Base-by-base conservation (phyloP, 2,888 invertebrate genomes). In the Coenonympha arcania region DNA sequence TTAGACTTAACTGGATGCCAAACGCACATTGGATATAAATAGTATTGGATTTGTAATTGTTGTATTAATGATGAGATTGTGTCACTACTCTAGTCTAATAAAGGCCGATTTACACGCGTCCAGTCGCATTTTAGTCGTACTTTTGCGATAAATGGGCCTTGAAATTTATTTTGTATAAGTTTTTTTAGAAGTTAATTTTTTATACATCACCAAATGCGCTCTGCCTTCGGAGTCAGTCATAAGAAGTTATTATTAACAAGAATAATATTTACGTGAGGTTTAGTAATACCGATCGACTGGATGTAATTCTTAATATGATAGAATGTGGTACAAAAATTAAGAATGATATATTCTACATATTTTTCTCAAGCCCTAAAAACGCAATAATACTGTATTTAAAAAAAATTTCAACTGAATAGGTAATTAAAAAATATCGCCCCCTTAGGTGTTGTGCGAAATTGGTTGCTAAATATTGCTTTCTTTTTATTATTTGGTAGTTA, bases 191-290 rank as follows among this genome's bases (percentile, higher is more conserved):
- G 61, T 64, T 68, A 69, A 63, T 73, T 73, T 68, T 61, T 62
- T 60, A 64, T 65, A 57, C 57, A 63, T 58, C 65, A 57, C n/a
- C n/a, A 64, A 74, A 71, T 71, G 70, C 65, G 63, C 65, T 73
- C 70, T 71, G 70, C 71, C 71, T 64, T 71, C 61, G 63, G 66
- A 71, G 72, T 71, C 62, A 57, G 61, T n/a, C n/a, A n/a, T n/a
- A n/a, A n/a, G n/a, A n/a, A n/a, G n/a, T n/a, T n/a, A n/a, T n/a
- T n/a, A n/a, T n/a, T n/a, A n/a, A n/a, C n/a, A n/a, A n/a, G n/a
- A n/a, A n/a, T n/a, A n/a, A n/a, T n/a, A 71, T 69, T 75, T 75
- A 64, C 63, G 57, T 65, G 2, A 9, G 11, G 8, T 39, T 39
- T 15, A 15, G 4, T 13, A 15, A 24, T 22, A 11, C 13, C 39